These are phyloP conservation scores for Oxytorus armatus DNA, from an alignment of 2,888 invertebrate species.

Conservation along the genomic window DNA sequence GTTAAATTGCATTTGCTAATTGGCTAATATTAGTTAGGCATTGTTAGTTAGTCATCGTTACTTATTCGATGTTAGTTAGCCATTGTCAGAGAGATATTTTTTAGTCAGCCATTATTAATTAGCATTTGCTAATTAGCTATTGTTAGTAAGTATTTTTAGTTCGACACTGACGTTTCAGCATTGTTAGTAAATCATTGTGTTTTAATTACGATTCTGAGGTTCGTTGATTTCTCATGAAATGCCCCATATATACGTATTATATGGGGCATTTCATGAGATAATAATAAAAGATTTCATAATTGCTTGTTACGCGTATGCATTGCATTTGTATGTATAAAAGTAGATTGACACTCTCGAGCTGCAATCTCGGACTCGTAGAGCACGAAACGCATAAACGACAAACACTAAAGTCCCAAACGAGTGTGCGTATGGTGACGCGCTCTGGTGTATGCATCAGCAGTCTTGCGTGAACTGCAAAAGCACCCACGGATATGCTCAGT, in stretches of 20 bases:
- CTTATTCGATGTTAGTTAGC: too few relatives aligned
- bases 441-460: slow-evolving; percentile 20
- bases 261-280: too few relatives aligned
- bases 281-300: too few relatives aligned
- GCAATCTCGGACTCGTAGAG: slow-evolving; percentile 38
- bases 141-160: too few relatives aligned
- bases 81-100: too few relatives aligned
- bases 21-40: too few relatives aligned
- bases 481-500: slow-evolving; percentile 75
- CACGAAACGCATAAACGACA: slow-evolving; percentile 34
- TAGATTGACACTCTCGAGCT: slow-evolving; percentile 71
- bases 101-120: too few relatives aligned
- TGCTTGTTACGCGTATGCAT: slow-evolving; percentile 5
- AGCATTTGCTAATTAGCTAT: too few relatives aligned
- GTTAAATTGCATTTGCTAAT: too few relatives aligned
- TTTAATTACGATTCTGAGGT: not conserved
- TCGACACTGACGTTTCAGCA: too few relatives aligned
- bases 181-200: too few relatives aligned
- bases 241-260: not conserved
- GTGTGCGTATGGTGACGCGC: slow-evolving; percentile 35
- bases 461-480: slow-evolving; percentile 30
- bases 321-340: not conserved
- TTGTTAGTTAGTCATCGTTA: too few relatives aligned
- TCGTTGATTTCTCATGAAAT: not conserved
- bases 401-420: slow-evolving; percentile 41